Evolutionary conservation across 2,113 vertebrate genomes (phyloP).

Genomic region (Aspidoscelis tigris): DNA sequence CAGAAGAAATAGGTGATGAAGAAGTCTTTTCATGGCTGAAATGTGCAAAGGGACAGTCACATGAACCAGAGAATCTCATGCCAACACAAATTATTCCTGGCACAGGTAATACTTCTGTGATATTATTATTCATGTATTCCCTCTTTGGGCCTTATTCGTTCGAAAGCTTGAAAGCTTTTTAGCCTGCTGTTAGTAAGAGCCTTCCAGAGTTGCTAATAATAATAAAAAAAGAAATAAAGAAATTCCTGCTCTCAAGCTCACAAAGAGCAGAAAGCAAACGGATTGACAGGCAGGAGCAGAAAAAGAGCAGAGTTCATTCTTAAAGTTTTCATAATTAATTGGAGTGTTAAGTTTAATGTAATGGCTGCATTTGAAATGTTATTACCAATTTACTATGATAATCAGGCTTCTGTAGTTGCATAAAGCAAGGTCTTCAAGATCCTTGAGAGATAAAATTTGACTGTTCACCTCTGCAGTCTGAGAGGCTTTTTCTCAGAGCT

Average conservation of each 20-base stretch:
- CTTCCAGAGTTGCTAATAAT: neutral
- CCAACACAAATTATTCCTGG: constrained; percentile 99
- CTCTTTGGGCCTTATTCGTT: neutral
- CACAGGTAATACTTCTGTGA: constrained; percentile 83
- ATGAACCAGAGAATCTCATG: constrained; percentile 99
- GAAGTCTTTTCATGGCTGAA: constrained; percentile 98
- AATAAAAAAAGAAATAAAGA: neutral
- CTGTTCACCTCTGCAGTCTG: neutral
- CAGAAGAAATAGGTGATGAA: constrained; percentile 91
- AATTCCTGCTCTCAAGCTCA: neutral
- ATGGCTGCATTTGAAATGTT: too few species aligned
- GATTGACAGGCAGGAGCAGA: neutral
- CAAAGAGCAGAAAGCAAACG: neutral
- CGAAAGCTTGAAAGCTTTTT: neutral
- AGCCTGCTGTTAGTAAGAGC: neutral
- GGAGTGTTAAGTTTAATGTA: too few species aligned
- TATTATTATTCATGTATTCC: neutral
- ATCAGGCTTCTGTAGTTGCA: neutral
- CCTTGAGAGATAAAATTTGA: neutral
- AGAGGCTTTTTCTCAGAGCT: neutral
- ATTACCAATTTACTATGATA: neutral
- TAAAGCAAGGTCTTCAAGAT: neutral
- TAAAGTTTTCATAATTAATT: too few species aligned
- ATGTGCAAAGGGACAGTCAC: constrained; percentile 97
- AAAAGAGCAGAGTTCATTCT: neutral